Evolutionary conservation across 2,113 vertebrate species (phyloP).

Genomic region (Aptenodytes patagonicus): DNA sequence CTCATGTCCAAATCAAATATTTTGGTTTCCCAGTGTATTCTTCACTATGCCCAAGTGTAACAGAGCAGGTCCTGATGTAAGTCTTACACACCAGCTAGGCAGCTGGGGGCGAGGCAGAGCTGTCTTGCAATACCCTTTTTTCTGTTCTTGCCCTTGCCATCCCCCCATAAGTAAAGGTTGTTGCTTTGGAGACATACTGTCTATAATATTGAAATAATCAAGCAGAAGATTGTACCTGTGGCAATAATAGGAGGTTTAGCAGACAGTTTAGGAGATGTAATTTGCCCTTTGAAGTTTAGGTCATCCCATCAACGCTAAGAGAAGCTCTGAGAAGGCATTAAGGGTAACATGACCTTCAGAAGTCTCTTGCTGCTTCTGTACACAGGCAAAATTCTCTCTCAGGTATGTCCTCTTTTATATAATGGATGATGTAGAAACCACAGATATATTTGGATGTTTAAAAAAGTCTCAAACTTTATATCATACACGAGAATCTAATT

Average conservation of each 20-base stretch:
- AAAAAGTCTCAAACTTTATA: not conserved
- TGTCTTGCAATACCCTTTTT: not conserved
- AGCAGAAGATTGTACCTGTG: not conserved
- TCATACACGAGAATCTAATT: not conserved
- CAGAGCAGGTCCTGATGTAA: not conserved
- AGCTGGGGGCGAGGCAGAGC: not conserved
- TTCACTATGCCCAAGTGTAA: not conserved
- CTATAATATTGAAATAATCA: not conserved
- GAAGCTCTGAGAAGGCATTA: not conserved
- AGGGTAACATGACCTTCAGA: not conserved
- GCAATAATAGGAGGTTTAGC: not conserved
- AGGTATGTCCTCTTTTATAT: not conserved
- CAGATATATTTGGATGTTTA: not conserved
- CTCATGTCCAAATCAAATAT: not conserved
- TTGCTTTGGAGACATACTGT: not conserved
- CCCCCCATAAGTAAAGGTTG: not conserved
- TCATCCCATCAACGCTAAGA: not conserved
- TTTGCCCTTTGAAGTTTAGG: not conserved
- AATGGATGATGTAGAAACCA: not conserved
- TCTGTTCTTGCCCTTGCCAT: not conserved
- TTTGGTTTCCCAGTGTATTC: not conserved
- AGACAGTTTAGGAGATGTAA: not conserved
- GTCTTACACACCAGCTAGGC: not conserved
- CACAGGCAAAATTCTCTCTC: not conserved
- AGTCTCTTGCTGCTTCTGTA: not conserved